phyloP scores from a whole-genome alignment of 2,888 invertebrate species.

The Volucella inanis region DNA sequence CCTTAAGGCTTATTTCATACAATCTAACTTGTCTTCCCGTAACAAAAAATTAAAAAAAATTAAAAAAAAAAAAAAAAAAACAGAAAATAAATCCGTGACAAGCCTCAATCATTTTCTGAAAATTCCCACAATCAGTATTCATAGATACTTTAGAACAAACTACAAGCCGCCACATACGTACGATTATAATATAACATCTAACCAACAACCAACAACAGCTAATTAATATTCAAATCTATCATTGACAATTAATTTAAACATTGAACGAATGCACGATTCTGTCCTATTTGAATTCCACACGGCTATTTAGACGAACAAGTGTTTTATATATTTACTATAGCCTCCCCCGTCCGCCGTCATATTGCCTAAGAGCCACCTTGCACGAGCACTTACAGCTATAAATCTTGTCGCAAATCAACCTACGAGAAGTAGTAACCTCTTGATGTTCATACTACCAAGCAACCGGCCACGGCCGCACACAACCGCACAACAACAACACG shows the following conservation, averaged over 20 bases:
- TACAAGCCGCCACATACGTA: background rate
- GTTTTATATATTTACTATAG: constrained; percentile 36
- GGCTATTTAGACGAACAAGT: constrained; percentile 65
- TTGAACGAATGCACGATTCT: constrained; percentile 69
- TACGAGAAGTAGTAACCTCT: constrained; percentile 23
- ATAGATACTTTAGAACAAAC: constrained; percentile 28
- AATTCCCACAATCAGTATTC: constrained; percentile 69
- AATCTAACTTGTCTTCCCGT: background rate
- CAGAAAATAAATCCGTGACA: constrained; percentile 66
- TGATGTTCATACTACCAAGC: background rate
- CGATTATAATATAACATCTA: constrained; percentile 11
- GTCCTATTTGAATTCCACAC: constrained; percentile 41
- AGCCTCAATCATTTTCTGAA: constrained; percentile 60
- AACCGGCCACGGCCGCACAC: constrained; percentile 18
- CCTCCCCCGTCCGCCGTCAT: background rate
- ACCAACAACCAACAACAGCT: constrained; percentile 36
- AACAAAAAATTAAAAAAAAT: too few species aligned
- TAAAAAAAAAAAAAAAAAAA: too few species aligned
- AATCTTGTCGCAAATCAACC: constrained; percentile 40
- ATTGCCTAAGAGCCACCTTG: background rate
- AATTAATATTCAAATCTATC: constrained; percentile 73
- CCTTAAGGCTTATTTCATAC: constrained; percentile 10
- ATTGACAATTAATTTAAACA: constrained; percentile 74
- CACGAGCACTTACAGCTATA: constrained; percentile 48
- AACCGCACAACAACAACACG: background rate